Conservation (phyloP, 2,888 invertebrate genomes). For the Eupithecia vulgata region DNA sequence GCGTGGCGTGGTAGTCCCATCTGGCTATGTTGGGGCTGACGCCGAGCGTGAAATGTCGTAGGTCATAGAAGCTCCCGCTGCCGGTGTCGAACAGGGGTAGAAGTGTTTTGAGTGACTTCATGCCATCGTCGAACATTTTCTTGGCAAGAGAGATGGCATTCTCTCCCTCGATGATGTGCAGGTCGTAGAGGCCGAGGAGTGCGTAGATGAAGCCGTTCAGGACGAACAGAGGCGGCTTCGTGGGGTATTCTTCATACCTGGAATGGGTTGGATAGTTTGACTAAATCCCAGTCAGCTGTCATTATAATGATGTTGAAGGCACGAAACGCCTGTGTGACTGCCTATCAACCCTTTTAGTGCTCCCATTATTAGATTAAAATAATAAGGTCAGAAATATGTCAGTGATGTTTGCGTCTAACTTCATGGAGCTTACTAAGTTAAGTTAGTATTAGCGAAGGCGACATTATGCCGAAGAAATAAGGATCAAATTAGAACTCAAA, state of each 20-base stretch:
- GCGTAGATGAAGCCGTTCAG: constrained; percentile 99
- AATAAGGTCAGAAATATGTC: too few species aligned
- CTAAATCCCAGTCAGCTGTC: background rate
- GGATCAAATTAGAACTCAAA: too few species aligned
- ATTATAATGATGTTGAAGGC: too few species aligned
- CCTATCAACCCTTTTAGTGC: too few species aligned
- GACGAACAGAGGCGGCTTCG: constrained; percentile 96
- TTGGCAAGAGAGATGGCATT: constrained; percentile 88
- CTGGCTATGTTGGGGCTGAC: constrained; percentile 97
- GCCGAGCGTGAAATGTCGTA: constrained; percentile 95
- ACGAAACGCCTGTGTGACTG: too few species aligned
- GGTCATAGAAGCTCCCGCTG: constrained; percentile 97
- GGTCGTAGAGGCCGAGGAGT: constrained; percentile 96
- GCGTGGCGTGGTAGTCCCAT: constrained; percentile 99
- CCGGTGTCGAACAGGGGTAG: constrained; percentile 97
- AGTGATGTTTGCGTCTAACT: too few species aligned
- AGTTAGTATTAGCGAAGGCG: too few species aligned
- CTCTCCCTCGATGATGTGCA: constrained; percentile 91
- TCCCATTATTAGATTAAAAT: too few species aligned
- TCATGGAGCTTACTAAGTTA: too few species aligned
- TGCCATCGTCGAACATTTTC: constrained; percentile 91
- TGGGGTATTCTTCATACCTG: constrained; percentile 99
- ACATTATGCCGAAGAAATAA: too few species aligned
- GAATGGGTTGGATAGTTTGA: background rate
- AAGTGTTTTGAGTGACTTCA: constrained; percentile 93